Conservation (phyloP, 2,888 invertebrate genomes). For the Spisula subtruncata region DNA sequence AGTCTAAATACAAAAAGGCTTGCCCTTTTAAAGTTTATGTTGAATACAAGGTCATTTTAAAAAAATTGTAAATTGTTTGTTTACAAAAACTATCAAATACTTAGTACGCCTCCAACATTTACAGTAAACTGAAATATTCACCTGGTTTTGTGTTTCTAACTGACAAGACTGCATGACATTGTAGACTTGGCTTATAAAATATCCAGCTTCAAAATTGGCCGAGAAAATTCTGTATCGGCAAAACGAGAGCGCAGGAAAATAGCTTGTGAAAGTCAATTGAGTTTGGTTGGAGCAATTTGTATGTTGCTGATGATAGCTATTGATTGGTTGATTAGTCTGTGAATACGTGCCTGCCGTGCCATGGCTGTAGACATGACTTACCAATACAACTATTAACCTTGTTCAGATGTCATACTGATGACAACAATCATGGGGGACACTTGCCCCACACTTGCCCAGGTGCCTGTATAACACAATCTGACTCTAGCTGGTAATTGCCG, state of each 20-base stretch:
- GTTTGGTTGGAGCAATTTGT: constrained; percentile 21
- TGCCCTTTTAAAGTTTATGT: too few species aligned
- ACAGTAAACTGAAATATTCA: too few species aligned
- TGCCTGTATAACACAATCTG: neutral
- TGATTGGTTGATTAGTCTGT: constrained; percentile 23
- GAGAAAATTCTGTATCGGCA: constrained; percentile 7
- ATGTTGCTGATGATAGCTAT: neutral
- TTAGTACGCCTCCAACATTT: too few species aligned
- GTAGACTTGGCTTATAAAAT: neutral
- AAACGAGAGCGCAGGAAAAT: neutral
- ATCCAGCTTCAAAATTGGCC: neutral
- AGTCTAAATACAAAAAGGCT: too few species aligned
- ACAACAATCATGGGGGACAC: neutral
- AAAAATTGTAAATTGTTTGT: too few species aligned
- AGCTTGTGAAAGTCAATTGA: constrained; percentile 11
- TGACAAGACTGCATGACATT: neutral
- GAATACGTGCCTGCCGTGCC: neutral
- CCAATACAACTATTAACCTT: constrained; percentile 25
- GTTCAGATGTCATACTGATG: neutral
- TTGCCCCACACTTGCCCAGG: neutral
- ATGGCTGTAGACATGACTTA: constrained; percentile 15
- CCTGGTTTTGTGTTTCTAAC: neutral
- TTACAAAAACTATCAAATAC: too few species aligned
- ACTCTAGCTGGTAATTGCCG: neutral
- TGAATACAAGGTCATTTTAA: too few species aligned